These are phyloP conservation scores for Acrocephalus kingi DNA, from an alignment of 2,113 vertebrate species.

Conservation along the genomic window DNA sequence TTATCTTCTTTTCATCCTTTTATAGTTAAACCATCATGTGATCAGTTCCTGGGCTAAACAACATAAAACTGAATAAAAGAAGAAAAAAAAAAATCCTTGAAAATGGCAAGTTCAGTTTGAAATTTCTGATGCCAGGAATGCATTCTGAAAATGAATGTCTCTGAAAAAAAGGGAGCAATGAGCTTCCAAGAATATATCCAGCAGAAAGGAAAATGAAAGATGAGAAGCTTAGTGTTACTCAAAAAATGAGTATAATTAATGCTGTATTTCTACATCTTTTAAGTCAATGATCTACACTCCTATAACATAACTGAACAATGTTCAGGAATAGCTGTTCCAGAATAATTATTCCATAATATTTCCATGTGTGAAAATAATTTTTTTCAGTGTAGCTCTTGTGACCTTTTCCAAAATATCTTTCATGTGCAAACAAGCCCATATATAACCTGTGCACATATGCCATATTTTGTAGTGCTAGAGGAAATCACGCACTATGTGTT, in stretches of 20 bases:
- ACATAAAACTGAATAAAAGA: not conserved
- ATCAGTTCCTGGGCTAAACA: not conserved
- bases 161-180: not conserved
- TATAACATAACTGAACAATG: not conserved
- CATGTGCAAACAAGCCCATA: not conserved
- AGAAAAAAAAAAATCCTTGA: not conserved
- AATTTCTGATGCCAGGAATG: conserved; percentile 7
- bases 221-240: not conserved
- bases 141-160: not conserved
- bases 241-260: not conserved
- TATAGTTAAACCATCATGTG: not conserved
- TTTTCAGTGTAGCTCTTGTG: not conserved
- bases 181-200: not conserved
- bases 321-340: not conserved
- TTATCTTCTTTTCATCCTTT: not conserved
- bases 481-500: not conserved
- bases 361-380: not conserved
- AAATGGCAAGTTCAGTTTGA: not conserved
- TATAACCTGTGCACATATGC: not conserved
- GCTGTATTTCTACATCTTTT: not conserved
- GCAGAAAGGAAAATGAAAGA: not conserved
- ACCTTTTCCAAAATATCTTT: not conserved
- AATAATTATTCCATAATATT: not conserved
- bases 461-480: not conserved
- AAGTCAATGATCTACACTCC: not conserved